Base-by-base conservation (phyloP, 2,797 vertebrate species). In the Aeoliscus strigatus region DNA sequence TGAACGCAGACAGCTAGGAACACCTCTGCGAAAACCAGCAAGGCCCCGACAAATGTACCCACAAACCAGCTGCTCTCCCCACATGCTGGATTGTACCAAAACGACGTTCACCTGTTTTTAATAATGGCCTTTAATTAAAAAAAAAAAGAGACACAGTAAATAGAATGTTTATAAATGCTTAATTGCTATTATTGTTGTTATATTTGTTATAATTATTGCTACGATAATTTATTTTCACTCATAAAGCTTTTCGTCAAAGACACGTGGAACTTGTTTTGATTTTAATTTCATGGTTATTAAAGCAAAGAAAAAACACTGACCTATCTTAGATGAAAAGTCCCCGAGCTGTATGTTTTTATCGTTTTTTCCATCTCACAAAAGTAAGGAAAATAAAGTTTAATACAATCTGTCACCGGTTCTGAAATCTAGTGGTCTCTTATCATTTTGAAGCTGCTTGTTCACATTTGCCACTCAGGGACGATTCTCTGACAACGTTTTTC, bases 141-240 rank as follows among this genome's bases (percentile, higher is more conserved):
- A 80, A 74, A 72, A 80, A 77, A n/a, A n/a, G n/a, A 73, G 51
- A 76, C 59, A 69, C 73, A 79, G 78, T 84, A 86, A 88, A 85
- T 83, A 83, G 84, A 87, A 80, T 85, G 86, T 90, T 88, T 88
- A 89, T 90, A 88, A 87, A 87, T 75, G 75, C 83, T 83, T 86
- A 83, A 89, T 86, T 88, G 85, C 85, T 87, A 87, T 86, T 85
- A 83, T 88, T 80, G 82, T 87, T 88, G 86, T 88, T 86, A 83
- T 85, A 84, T 83, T 87, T 89, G 86, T 88, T 84, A 86, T 88
- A 87, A 88, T 88, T 90, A 89, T 89, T 89, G 88, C 83, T 85
- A 80, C 81, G 51, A 90, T 90, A 88, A 90, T 90, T 90, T 90
- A 90, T 90, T 90, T 90, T 88, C 86, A 89, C 86, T 86, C 79